Conservation (phyloP, 1,140 invertebrate species). For the Euwallacea fornicatus region DNA sequence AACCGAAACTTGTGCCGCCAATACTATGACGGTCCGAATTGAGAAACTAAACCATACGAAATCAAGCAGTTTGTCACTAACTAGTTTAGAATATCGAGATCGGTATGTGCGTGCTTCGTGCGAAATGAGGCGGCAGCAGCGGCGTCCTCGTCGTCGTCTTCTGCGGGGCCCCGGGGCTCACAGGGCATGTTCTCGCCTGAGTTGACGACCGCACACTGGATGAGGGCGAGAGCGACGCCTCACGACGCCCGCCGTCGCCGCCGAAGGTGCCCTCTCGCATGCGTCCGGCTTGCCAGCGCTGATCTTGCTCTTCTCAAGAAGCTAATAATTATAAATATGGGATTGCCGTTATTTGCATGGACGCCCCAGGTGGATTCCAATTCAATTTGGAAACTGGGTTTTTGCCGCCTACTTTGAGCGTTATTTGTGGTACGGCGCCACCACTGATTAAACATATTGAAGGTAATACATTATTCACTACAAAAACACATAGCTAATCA, state of each 20-base stretch:
- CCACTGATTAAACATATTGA: too few relatives aligned
- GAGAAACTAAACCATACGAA: constrained; percentile 37
- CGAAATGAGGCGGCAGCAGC: constrained; percentile 37
- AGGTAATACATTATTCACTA: too few relatives aligned
- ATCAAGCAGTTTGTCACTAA: constrained; percentile 34
- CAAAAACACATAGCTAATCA: too few relatives aligned
- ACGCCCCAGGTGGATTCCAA: neutral
- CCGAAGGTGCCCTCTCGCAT: constrained; percentile 16
- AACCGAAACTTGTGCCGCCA: constrained; percentile 46
- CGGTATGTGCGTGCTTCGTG: constrained; percentile 31
- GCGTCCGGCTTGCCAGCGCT: constrained; percentile 16
- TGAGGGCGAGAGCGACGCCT: constrained; percentile 36
- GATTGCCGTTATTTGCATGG: constrained; percentile 1
- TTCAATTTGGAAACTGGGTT: too few relatives aligned
- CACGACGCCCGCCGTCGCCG: constrained; percentile 13
- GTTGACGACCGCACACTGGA: constrained; percentile 50
- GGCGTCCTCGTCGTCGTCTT: constrained; percentile 47
- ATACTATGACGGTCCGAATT: constrained; percentile 19
- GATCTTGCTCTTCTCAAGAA: constrained; percentile 27
- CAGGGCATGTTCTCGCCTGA: constrained; percentile 51
- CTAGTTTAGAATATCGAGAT: constrained; percentile 32
- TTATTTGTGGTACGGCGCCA: too few relatives aligned
- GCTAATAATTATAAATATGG: constrained; percentile 23
- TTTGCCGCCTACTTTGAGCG: too few relatives aligned
- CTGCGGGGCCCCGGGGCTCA: constrained; percentile 46